Evolutionary conservation across 2,797 vertebrate species (phyloP).

Genomic region (Danio tinwini): DNA sequence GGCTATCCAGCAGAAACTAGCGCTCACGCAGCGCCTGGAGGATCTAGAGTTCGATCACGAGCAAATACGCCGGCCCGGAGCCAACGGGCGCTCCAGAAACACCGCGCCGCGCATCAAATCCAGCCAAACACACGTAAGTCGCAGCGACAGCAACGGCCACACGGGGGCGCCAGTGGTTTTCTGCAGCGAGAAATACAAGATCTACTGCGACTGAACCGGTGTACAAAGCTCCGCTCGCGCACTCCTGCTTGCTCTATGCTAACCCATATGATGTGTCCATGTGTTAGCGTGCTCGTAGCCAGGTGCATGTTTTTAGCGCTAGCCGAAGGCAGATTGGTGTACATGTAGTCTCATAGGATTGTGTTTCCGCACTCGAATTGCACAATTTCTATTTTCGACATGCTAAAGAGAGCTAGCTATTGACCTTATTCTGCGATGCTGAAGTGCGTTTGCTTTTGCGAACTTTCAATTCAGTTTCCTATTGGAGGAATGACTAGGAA

Average conservation of each 20-base stretch:
- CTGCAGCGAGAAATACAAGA: conserved; percentile 98
- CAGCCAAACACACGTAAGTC: conserved; percentile 89
- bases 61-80: conserved; percentile 86
- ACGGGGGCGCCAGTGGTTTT: conserved; percentile 82
- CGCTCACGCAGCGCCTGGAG: conserved; percentile 95
- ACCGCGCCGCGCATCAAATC: conserved; percentile 72
- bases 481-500: no score
- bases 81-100: conserved; percentile 78
- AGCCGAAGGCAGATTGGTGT: conserved; percentile 8
- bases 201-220: conserved; percentile 91
- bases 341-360: conserved; percentile 7
- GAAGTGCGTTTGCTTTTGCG: no score
- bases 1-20: conserved; percentile 99
- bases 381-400: background rate
- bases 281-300: conserved; percentile 58
- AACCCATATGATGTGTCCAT: conserved; percentile 76
- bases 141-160: conserved; percentile 80
- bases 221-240: conserved; percentile 78
- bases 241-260: conserved; percentile 78
- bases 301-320: conserved; percentile 34
- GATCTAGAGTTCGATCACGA: conserved; percentile 96
- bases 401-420: conserved; percentile 4
- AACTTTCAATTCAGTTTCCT: no score
- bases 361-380: conserved; percentile 4
- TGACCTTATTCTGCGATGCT: no score